These are phyloP conservation scores for Hippasteria phrygiana DNA, from an alignment of 53 echinoderm and acorn worm genomes.

Conservation along the genomic window DNA sequence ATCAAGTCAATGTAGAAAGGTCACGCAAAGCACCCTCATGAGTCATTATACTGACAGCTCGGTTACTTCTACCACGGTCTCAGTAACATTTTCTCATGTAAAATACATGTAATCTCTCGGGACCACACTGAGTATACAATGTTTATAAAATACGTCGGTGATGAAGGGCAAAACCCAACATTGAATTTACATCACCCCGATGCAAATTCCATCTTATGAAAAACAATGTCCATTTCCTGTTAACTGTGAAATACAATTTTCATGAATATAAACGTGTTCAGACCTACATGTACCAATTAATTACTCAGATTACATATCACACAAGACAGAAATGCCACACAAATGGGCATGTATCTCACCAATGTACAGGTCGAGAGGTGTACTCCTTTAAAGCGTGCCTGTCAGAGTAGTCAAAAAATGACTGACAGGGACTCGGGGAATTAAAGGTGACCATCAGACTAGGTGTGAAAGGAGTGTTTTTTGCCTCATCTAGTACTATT, in stretches of 20 bases:
- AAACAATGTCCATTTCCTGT: not conserved
- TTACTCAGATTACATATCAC: not conserved
- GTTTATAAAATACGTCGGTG: too few relatives aligned
- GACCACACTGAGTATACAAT: too few relatives aligned
- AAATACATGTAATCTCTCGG: too few relatives aligned
- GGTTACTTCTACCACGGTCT: too few relatives aligned
- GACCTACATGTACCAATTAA: not conserved
- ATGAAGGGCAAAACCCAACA: too few relatives aligned
- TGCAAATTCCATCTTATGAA: too few relatives aligned
- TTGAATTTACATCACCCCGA: too few relatives aligned
- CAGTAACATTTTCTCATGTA: too few relatives aligned
- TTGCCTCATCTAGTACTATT: not conserved
- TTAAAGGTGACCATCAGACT: constrained; percentile 16
- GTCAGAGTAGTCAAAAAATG: not conserved
- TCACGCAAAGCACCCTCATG: too few relatives aligned
- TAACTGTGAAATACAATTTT: not conserved
- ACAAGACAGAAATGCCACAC: not conserved
- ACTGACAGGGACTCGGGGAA: not conserved
- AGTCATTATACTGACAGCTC: too few relatives aligned
- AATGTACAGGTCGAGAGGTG: not conserved
- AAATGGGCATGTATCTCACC: not conserved
- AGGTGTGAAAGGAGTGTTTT: not conserved
- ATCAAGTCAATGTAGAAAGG: too few relatives aligned
- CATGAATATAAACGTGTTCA: too few relatives aligned
- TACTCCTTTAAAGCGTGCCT: not conserved